phyloP scores from a whole-genome alignment of 2,113 vertebrate species.

The Amazona guildingii region DNA sequence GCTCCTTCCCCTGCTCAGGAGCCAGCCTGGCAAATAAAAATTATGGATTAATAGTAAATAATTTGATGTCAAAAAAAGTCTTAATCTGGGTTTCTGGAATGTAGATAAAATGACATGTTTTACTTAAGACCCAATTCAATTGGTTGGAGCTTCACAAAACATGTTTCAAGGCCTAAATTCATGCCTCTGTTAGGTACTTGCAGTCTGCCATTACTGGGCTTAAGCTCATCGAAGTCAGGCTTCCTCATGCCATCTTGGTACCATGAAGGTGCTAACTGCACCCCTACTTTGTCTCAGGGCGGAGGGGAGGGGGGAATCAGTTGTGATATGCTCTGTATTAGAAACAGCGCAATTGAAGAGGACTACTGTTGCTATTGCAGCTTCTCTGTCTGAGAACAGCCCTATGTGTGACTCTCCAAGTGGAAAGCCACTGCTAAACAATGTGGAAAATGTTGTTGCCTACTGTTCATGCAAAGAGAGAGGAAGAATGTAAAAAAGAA shows the following conservation, averaged over 20 bases:
- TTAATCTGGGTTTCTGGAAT: not conserved
- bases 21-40: not conserved
- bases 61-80: not conserved
- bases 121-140: not conserved
- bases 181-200: not conserved
- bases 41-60: not conserved
- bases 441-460: not conserved
- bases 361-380: not conserved
- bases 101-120: not conserved
- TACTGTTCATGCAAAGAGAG: not conserved
- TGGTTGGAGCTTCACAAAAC: not conserved
- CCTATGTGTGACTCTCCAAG: accelerated
- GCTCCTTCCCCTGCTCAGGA: not conserved
- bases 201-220: not conserved
- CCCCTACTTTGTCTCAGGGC: not conserved
- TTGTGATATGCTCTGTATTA: not conserved
- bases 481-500: not conserved
- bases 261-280: not conserved
- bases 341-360: not conserved
- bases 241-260: not conserved
- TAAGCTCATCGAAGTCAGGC: not conserved
- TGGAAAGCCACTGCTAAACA: not conserved
- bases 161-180: not conserved
- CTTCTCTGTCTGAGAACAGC: not conserved
- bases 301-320: not conserved